Conservation (phyloP, 2,797 vertebrate species). For the Lemur catta region DNA sequence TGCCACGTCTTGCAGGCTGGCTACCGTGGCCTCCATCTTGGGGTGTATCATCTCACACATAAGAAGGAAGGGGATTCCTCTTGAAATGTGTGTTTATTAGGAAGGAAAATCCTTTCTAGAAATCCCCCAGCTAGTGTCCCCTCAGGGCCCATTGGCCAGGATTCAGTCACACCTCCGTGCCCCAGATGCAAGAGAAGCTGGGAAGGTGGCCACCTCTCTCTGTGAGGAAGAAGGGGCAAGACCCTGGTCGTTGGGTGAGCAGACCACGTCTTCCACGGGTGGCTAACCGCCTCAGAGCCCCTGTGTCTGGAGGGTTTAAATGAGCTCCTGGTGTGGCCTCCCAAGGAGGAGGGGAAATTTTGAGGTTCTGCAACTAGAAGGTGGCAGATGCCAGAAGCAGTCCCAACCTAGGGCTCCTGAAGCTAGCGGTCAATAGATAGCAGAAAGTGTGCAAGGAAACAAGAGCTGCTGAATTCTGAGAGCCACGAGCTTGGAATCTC, state of each 20-base stretch:
- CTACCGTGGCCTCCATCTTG: not conserved
- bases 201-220: not conserved
- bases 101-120: not conserved
- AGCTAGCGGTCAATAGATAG: not conserved
- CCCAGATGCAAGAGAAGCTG: not conserved
- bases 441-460: not conserved
- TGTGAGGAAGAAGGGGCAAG: not conserved
- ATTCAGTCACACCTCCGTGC: rapidly evolving
- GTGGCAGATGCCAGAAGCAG: not conserved
- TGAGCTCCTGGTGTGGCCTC: too few species aligned
- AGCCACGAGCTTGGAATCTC: not conserved
- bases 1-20: not conserved
- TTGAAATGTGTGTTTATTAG: not conserved
- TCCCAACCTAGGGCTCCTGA: not conserved
- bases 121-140: not conserved
- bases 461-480: not conserved
- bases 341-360: not conserved
- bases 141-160: not conserved
- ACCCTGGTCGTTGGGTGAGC: not conserved
- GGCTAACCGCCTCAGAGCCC: not conserved
- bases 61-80: not conserved
- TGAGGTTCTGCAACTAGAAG: not conserved
- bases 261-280: not conserved
- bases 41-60: not conserved
- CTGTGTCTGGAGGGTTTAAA: not conserved